Conservation (phyloP, 2,113 vertebrate genomes). For the Lasiurus cinereus region DNA sequence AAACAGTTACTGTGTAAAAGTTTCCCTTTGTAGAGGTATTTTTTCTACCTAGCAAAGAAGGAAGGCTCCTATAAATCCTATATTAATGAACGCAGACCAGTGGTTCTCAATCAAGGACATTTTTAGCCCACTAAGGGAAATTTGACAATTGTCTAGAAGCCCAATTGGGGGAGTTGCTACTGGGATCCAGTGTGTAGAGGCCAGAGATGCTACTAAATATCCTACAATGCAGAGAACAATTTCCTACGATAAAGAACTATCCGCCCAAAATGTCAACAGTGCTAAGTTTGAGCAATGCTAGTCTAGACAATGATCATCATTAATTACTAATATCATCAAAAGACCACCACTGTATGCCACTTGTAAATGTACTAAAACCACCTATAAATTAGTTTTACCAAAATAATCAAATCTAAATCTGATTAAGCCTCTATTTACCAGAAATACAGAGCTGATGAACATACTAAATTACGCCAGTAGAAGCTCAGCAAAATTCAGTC, state of each 20-base stretch:
- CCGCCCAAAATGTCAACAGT: not conserved
- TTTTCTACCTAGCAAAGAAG: not conserved
- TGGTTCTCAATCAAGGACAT: not conserved
- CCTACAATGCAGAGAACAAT: not conserved
- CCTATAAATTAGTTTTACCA: not conserved
- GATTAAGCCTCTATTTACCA: not conserved
- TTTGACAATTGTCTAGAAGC: not conserved
- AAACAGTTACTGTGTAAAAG: constrained; percentile 5
- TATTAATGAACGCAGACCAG: constrained; percentile 8
- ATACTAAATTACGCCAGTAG: not conserved
- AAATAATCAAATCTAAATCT: constrained; percentile 42
- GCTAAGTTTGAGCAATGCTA: not conserved
- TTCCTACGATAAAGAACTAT: not conserved
- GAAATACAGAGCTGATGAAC: not conserved
- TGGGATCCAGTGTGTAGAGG: not conserved
- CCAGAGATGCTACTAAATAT: not conserved
- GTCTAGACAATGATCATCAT: not conserved
- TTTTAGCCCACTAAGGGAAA: not conserved
- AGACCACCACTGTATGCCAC: not conserved
- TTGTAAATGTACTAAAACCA: constrained; percentile 5
- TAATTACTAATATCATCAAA: constrained; percentile 27
- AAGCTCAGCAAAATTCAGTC: constrained; percentile 46
- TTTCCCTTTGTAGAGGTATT: not conserved
- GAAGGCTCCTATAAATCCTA: not conserved
- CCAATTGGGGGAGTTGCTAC: not conserved